Conservation (phyloP, 2,113 vertebrate species). For the Sigmodon hispidus region DNA sequence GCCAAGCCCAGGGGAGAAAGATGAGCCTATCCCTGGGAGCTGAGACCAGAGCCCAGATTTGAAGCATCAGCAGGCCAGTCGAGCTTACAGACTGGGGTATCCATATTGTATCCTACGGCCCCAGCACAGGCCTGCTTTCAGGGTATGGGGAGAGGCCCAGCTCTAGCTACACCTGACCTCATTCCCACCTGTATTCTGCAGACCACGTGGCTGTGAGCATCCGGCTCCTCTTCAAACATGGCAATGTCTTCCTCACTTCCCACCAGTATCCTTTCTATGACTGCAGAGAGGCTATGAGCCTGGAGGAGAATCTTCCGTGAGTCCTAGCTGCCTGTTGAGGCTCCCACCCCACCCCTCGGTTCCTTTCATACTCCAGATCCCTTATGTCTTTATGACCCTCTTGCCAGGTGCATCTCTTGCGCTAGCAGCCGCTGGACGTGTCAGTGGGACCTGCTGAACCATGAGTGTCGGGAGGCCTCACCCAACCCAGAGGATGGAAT, state of each 20-base stretch:
- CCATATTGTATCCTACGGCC: no score
- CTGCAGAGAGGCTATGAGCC: constrained; percentile 91
- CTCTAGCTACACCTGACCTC: accelerated
- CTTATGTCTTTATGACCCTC: neutral
- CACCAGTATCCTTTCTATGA: constrained; percentile 95
- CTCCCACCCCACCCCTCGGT: accelerated
- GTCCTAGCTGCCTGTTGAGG: constrained; percentile 75
- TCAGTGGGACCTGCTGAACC: constrained; percentile 91
- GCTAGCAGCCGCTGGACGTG: constrained; percentile 95
- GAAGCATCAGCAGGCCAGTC: neutral
- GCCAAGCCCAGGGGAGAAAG: constrained; percentile 8
- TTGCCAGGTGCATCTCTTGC: constrained; percentile 93
- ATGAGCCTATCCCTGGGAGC: neutral
- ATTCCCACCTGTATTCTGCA: constrained; percentile 62
- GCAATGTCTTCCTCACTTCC: constrained; percentile 88
- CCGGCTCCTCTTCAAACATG: constrained; percentile 84
- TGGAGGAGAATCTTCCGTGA: constrained; percentile 93
- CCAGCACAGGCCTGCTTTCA: neutral
- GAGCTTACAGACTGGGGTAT: neutral
- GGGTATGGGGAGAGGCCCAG: neutral
- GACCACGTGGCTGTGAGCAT: constrained; percentile 92
- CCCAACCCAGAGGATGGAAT: constrained; percentile 78
- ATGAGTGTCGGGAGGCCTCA: constrained; percentile 89
- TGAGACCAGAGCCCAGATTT: neutral
- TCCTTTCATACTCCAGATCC: accelerated